Base-by-base conservation (phyloP, 2,797 vertebrate genomes). In the Megalops cyprinoides region DNA sequence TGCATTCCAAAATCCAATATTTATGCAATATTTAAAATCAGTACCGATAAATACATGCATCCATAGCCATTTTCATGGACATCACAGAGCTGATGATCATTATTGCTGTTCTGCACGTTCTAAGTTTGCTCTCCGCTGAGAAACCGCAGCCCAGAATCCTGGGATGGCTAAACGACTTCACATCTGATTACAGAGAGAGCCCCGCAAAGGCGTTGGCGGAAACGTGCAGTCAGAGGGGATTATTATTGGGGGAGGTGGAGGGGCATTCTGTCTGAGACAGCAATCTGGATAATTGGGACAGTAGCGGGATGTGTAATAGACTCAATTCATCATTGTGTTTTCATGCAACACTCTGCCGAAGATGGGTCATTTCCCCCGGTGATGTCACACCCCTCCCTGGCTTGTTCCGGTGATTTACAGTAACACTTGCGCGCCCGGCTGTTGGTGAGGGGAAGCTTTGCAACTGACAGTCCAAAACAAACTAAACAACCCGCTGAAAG, bases 281-380 rank as follows among this genome's bases (percentile, higher is more conserved):
- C 23, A 37, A 42, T 42, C 34, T 39, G 65, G 65, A 42, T 69
- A 69, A 69, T 69, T 69, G 65, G 65, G 14, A 34, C 65, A 69
- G 34, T 65, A 42, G 65, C 15, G 34, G 65, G 65, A 69, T 31
- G 23, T 39, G 37, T 39, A 42, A 69, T 42, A 39, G 65, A 37
- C 39, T 69, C 65, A 20, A 69, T 69, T 69, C 37, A 42, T 69
- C 65, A 39, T 7, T 3, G 34, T 23, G 65, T 69, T 69, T 69
- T 12, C 20, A 69, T 23, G 65, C 39, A 37, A 69, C 65, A 69
- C 7, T 18, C 23, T 18, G 8, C 28, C 23, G 37, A 69, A 69
- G 15, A 5, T n/a, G 1, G 20, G 37, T 4, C 4, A 69, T 20
- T 69, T 69, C 39, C 65, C 65, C 65, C 15, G 1, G 65, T 15